Conservation (phyloP, 2,888 invertebrate species). For the Polydrusus cervinus region DNA sequence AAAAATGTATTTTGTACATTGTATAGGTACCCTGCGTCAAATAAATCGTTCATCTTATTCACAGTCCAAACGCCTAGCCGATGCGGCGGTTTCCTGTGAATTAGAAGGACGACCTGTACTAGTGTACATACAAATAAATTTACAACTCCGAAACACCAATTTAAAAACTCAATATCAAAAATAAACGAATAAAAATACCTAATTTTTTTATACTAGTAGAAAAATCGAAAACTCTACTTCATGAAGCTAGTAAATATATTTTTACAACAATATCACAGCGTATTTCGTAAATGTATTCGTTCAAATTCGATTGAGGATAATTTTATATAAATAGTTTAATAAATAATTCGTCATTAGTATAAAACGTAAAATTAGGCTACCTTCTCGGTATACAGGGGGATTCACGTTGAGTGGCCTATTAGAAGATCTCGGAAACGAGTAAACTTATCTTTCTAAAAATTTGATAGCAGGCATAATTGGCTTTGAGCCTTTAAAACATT, state of each 20-base stretch:
- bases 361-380: neutral
- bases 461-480: too few relatives aligned
- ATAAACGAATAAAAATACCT: conserved; percentile 16
- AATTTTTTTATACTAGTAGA: neutral
- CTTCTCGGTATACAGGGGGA: neutral
- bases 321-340: neutral
- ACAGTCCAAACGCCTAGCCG: too few relatives aligned
- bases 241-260: conserved; percentile 9
- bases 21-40: neutral
- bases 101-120: too few relatives aligned
- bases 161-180: neutral
- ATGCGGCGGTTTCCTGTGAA: too few relatives aligned
- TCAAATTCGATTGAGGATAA: conserved; percentile 2
- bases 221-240: conserved; percentile 14
- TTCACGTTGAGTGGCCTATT: too few relatives aligned
- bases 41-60: too few relatives aligned
- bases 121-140: neutral
- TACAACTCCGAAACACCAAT: neutral
- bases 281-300: conserved; percentile 33
- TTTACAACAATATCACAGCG: conserved; percentile 36
- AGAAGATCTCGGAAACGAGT: too few relatives aligned
- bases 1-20: neutral
- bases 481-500: too few relatives aligned
- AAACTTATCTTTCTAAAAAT: too few relatives aligned
- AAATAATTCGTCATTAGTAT: neutral